These are phyloP conservation scores for Platypus cylindrus DNA, from an alignment of 2,888 invertebrate species.

Conservation along the genomic window DNA sequence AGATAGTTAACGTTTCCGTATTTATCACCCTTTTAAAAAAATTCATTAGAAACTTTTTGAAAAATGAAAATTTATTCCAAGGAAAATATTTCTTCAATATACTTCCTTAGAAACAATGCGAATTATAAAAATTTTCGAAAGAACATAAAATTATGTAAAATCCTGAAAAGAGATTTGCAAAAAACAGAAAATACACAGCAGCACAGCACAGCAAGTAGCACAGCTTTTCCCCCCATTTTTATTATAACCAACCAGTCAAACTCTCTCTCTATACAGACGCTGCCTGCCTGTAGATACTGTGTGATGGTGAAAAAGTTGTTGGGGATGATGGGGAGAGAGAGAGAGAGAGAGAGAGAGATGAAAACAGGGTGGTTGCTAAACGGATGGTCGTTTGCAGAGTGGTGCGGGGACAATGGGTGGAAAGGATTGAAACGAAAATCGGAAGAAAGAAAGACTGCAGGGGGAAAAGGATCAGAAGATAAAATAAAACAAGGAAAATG, in stretches of 20 bases:
- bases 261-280: not conserved
- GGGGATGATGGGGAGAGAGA: conserved; percentile 2
- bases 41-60: too few relatives aligned
- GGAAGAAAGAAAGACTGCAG: conserved; percentile 28
- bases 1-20: too few relatives aligned
- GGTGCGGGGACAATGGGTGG: conserved; percentile 6
- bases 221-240: not conserved
- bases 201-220: conserved; percentile 10
- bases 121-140: conserved; percentile 16
- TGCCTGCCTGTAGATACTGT: too few relatives aligned
- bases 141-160: conserved; percentile 35
- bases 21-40: too few relatives aligned
- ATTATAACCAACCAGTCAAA: not conserved
- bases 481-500: conserved; percentile 38
- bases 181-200: conserved; percentile 27
- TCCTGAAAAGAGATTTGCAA: conserved; percentile 29
- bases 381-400: not conserved
- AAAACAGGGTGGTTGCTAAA: conserved; percentile 1
- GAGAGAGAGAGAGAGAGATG: conserved; percentile 1
- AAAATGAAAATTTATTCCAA: too few relatives aligned
- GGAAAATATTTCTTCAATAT: too few relatives aligned
- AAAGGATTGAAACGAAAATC: conserved; percentile 14
- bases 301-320: too few relatives aligned
- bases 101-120: conserved; percentile 14
- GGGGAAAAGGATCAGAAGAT: conserved; percentile 33